These are phyloP conservation scores for Cactoblastis cactorum DNA, from an alignment of 2,888 invertebrate species.

Conservation along the genomic window DNA sequence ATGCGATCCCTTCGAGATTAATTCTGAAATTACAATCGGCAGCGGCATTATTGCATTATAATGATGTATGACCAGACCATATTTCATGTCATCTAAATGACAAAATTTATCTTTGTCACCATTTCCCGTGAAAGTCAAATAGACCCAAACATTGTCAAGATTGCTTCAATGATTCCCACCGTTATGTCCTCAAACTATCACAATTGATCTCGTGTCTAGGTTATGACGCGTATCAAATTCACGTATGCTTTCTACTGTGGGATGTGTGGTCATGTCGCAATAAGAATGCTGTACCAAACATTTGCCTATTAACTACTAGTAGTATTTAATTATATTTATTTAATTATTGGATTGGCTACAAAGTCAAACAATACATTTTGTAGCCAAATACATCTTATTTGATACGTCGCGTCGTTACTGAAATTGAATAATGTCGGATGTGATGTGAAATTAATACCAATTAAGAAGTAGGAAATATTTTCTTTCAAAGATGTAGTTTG, in stretches of 20 bases:
- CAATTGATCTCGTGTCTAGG: conserved; percentile 26
- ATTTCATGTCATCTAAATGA: not conserved
- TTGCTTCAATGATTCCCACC: conserved; percentile 6
- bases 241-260: conserved; percentile 21
- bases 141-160: conserved; percentile 2
- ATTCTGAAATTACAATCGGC: not conserved
- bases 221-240: conserved; percentile 33
- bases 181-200: conserved; percentile 27
- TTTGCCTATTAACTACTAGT: not conserved
- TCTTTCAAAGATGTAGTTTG: conserved; percentile 6
- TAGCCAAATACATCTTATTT: too few relatives aligned
- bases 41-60: not conserved
- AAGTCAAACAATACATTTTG: too few relatives aligned
- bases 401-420: not conserved
- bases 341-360: too few relatives aligned
- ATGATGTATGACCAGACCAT: not conserved
- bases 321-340: not conserved
- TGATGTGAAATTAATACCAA: not conserved
- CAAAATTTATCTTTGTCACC: not conserved
- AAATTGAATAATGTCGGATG: not conserved
- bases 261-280: conserved; percentile 14
- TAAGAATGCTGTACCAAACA: conserved; percentile 7
- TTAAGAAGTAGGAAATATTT: conserved; percentile 9
- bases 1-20: not conserved
- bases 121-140: conserved; percentile 1